A percentile compares a stretch with the other conserved stretches of the same genome.
phyloP scores from a whole-genome alignment of 30 jellyfish, hydroid and myxozoan species.

The Nemopilema nomurai region DNA sequence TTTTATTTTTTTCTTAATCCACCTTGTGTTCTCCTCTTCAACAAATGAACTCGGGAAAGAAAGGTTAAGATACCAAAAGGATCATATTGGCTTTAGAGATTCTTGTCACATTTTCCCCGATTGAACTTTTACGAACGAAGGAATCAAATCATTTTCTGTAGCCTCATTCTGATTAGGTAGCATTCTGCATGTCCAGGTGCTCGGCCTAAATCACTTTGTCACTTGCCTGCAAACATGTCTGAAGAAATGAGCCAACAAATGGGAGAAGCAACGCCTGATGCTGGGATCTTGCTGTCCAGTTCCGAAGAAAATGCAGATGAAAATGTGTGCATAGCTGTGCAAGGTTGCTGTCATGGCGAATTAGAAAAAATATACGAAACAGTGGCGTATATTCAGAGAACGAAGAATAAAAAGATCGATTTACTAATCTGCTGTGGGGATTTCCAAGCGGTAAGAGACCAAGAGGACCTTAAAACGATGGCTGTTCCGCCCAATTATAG shows the following conservation, averaged over 20 bases:
- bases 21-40: no score
- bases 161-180: no score
- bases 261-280: neutral
- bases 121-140: no score
- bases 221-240: neutral
- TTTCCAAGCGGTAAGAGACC: conserved; percentile 95
- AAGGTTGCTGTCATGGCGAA: conserved; percentile 99
- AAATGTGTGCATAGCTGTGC: conserved; percentile 88
- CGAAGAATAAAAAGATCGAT: conserved; percentile 76
- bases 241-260: neutral
- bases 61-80: no score
- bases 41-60: no score
- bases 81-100: no score
- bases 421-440: conserved; percentile 98
- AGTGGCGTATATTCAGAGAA: conserved; percentile 59
- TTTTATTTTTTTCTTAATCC: no score
- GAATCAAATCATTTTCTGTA: no score
- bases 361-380: conserved; percentile 90
- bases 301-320: conserved; percentile 5
- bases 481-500: conserved; percentile 97
- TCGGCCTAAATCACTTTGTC: neutral
- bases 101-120: no score
- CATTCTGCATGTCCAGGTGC: no score
- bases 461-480: conserved; percentile 87
- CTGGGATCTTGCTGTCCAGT: neutral